Evolutionary conservation across 1,140 invertebrate genomes (phyloP), one percentile per base, ranked within the genome.

Genomic region (Cherax quadricarinatus): DNA sequence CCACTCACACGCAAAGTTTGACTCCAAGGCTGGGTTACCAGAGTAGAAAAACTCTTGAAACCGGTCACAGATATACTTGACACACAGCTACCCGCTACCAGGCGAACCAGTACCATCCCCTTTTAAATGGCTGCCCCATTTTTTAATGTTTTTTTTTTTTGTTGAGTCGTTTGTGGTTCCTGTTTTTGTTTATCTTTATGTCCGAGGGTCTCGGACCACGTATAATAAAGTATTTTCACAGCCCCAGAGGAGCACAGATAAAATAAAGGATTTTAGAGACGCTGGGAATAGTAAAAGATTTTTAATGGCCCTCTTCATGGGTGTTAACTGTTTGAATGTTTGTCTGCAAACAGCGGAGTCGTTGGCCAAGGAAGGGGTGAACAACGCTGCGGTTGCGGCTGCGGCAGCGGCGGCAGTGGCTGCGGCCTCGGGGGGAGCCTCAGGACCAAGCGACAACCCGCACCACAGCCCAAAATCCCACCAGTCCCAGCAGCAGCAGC

Each of bases 351-450:
- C 89, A 91, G 89, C 89, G 83, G 89, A 91, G 89, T 91, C 89
- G 10, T 84, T 91, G 73, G 89, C 89, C 30, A 91, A 91, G 78
- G 89, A 91, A 78, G 89, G 89, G 10, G 89, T 91, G 14, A 91
- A 91, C 66, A 91, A 91, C 75, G 89, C 84, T 7, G 89, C 89
- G 16, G 89, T 91, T 24, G 89, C 89, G 57, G 89, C 89, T 49
- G 89, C 89, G 75, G 89, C 89, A 62, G 89, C 89, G 57, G 89
- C 89, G 89, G 89, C 89, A 62, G 89, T 84, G 41, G 89, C 89
- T 60, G 89, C 89, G 75, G 89, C 89, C 30, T 91, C 89, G 12
- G 89, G 89, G 4, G 89, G 83, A 4, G 62, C 89, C 12, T 86
- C 89, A 62, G 75, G 83, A 14, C 89, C 79, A 70, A 62, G 85